phyloP scores from a whole-genome alignment of 2,113 vertebrate genomes.

The Elaphurus davidianus region DNA sequence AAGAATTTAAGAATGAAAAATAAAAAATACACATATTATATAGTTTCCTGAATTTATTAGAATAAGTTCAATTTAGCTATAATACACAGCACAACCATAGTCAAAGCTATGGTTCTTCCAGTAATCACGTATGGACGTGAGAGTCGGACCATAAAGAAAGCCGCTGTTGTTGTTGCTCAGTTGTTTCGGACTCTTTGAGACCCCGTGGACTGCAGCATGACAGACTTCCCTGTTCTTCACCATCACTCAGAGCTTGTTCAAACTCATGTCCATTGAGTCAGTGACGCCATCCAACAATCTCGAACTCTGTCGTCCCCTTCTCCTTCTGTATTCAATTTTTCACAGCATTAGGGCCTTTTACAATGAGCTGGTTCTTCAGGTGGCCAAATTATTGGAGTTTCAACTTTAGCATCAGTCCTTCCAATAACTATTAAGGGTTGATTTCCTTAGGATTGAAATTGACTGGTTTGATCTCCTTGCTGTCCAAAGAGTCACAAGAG shows the following conservation, averaged over 20 bases:
- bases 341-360: background rate
- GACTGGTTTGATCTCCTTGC: background rate
- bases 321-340: background rate
- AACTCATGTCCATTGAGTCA: background rate
- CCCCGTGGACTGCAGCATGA: background rate
- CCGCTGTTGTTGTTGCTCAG: background rate
- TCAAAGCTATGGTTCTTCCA: background rate
- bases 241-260: background rate
- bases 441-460: background rate
- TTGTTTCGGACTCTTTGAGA: background rate
- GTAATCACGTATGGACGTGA: background rate
- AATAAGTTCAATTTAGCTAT: background rate
- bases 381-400: background rate
- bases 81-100: background rate
- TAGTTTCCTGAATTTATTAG: background rate
- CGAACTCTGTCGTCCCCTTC: background rate
- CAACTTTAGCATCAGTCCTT: background rate
- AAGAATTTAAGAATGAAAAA: conserved; percentile 14
- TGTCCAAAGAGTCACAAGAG: background rate
- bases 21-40: background rate
- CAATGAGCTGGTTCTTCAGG: background rate
- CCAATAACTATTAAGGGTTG: background rate
- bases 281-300: background rate
- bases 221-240: background rate
- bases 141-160: background rate